Evolutionary conservation across 2,888 invertebrate genomes (phyloP).

Genomic region (Masnerella sp.): DNA sequence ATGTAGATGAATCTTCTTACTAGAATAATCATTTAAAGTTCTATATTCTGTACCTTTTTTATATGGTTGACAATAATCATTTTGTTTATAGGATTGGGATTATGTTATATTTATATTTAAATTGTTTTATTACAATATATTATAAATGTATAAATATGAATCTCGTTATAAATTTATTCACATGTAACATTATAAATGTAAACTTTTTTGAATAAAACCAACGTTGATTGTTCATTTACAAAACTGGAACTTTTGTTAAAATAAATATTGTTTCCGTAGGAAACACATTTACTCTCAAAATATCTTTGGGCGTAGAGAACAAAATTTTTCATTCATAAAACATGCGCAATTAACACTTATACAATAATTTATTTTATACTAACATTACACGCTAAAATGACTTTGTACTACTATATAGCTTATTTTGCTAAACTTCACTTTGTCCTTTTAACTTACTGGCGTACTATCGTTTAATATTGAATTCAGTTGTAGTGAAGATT

Average conservation of each 20-base stretch:
- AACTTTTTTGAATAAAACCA: no score
- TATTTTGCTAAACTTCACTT: no score
- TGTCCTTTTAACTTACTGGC: no score
- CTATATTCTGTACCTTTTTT: no score
- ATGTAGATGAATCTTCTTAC: background rate
- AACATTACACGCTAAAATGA: background rate
- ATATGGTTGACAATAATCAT: no score
- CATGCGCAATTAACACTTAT: constrained; percentile 6
- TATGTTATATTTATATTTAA: background rate
- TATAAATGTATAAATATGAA: constrained; percentile 42
- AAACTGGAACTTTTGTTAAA: no score
- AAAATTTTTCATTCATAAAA: constrained; percentile 13
- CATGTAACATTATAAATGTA: constrained; percentile 49
- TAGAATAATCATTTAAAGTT: no score
- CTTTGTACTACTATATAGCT: background rate
- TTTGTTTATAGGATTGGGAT: constrained; percentile 19
- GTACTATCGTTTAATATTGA: no score
- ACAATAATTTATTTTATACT: background rate
- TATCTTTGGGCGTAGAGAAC: constrained; percentile 46
- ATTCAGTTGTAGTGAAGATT: no score
- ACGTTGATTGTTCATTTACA: no score
- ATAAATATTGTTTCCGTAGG: constrained; percentile 51
- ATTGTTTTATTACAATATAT: constrained; percentile 34
- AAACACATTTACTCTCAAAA: constrained; percentile 36
- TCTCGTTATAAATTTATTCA: constrained; percentile 36